Evolutionary conservation across 1,140 invertebrate species (phyloP).

Genomic region (Ostrea edulis): DNA sequence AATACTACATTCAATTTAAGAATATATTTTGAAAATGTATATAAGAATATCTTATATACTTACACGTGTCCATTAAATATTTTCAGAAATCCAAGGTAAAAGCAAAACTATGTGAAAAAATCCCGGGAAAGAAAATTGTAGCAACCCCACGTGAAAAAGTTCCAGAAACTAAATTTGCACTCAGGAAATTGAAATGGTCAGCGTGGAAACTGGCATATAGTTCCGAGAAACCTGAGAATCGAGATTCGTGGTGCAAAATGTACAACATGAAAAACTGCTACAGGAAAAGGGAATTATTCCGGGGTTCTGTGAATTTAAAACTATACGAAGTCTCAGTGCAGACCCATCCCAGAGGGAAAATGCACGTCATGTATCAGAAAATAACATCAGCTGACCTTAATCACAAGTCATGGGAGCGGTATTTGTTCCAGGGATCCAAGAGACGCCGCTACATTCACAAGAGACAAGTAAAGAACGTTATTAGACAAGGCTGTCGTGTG

Average conservation of each 20-base stretch:
- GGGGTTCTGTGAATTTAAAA: background rate
- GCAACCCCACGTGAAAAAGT: background rate
- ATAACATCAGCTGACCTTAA: background rate
- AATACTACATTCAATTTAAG: background rate
- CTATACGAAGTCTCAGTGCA: conserved; percentile 55
- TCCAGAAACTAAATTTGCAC: background rate
- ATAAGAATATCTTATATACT: background rate
- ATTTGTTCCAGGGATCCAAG: conserved; percentile 27
- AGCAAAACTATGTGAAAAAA: background rate
- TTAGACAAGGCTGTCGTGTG: conserved; percentile 44
- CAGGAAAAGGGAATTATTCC: background rate
- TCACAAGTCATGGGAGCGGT: background rate
- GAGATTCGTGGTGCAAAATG: background rate
- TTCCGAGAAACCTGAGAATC: background rate
- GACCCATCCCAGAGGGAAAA: conserved; percentile 41
- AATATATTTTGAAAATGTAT: too few relatives aligned
- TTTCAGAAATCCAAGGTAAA: background rate
- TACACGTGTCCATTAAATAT: background rate
- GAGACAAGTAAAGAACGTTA: conserved; percentile 40
- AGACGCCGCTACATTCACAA: background rate
- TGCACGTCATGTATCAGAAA: conserved; percentile 45
- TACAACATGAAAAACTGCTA: background rate
- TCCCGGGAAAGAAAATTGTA: background rate
- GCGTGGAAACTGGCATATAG: conserved; percentile 8
- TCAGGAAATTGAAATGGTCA: background rate